These are phyloP conservation scores for Apteryx mantelli DNA, from an alignment of 2,113 vertebrate genomes.

Conservation along the genomic window DNA sequence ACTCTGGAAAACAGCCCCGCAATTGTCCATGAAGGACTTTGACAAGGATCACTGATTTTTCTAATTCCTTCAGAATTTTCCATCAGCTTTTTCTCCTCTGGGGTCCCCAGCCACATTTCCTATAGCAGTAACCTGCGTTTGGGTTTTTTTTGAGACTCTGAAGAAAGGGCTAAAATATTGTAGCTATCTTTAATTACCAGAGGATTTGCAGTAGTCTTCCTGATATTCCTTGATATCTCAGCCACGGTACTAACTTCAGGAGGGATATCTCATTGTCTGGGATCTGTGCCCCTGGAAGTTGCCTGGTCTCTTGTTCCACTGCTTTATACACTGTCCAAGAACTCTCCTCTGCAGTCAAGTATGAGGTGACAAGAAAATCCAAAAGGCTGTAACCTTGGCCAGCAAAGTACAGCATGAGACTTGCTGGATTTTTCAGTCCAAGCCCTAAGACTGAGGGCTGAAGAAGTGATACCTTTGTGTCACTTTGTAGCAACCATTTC, in stretches of 20 bases:
- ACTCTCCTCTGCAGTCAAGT: not conserved
- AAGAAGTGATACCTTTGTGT: not conserved
- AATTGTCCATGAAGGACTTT: not conserved
- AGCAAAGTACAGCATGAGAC: not conserved
- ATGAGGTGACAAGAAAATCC: not conserved
- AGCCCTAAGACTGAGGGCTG: not conserved
- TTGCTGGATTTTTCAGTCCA: not conserved
- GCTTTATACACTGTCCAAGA: not conserved
- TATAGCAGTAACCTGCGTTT: not conserved
- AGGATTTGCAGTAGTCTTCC: not conserved
- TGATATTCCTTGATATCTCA: not conserved
- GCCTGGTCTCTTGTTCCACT: not conserved
- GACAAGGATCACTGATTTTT: not conserved
- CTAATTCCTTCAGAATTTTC: constrained; percentile 9
- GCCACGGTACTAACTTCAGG: not conserved
- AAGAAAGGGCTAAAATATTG: not conserved
- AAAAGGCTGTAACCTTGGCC: fast-evolving
- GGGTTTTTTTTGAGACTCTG: not conserved
- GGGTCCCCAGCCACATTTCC: not conserved
- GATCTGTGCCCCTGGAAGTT: not conserved
- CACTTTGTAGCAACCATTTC: not conserved
- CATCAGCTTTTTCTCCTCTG: not conserved
- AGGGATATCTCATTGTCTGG: not conserved
- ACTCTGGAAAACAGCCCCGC: not conserved
- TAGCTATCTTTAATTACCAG: not conserved